These are phyloP conservation scores for Camelus bactrianus DNA, from an alignment of 2,113 vertebrate genomes.

Conservation along the genomic window DNA sequence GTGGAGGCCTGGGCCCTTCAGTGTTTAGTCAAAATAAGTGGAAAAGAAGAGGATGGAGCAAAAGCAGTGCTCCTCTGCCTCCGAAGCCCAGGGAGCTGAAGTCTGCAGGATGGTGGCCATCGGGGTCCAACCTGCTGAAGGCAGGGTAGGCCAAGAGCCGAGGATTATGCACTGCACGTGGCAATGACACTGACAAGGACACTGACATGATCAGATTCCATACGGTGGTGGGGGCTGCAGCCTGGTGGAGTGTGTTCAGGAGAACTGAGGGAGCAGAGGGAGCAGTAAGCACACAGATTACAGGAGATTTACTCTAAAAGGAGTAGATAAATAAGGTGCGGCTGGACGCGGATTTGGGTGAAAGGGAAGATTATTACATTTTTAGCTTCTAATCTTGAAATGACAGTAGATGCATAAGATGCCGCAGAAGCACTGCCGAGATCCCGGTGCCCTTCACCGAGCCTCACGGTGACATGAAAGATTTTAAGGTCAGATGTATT, in stretches of 20 bases:
- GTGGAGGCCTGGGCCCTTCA: too few relatives aligned
- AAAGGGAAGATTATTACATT: neutral
- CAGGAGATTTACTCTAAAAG: neutral
- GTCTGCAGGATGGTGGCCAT: neutral
- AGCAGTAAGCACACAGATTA: neutral
- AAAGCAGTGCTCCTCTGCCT: neutral
- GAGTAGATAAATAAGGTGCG: neutral
- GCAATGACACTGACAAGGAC: neutral
- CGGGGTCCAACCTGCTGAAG: neutral
- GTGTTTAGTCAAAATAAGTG: neutral
- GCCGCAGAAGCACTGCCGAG: neutral
- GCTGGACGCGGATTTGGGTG: neutral
- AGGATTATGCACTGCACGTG: neutral
- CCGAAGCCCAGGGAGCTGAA: neutral
- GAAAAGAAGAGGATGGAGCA: neutral
- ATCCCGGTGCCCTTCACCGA: neutral
- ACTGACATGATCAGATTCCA: neutral
- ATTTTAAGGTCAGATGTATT: neutral
- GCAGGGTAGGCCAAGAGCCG: neutral
- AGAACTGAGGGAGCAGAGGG: neutral
- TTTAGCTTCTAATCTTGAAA: neutral
- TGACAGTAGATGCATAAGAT: neutral
- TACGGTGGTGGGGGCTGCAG: rapidly evolving
- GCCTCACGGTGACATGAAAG: neutral
- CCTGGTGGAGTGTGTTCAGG: neutral